Evolutionary conservation across 2,797 vertebrate genomes (phyloP).

Genomic region (Takifugu ocellatus): DNA sequence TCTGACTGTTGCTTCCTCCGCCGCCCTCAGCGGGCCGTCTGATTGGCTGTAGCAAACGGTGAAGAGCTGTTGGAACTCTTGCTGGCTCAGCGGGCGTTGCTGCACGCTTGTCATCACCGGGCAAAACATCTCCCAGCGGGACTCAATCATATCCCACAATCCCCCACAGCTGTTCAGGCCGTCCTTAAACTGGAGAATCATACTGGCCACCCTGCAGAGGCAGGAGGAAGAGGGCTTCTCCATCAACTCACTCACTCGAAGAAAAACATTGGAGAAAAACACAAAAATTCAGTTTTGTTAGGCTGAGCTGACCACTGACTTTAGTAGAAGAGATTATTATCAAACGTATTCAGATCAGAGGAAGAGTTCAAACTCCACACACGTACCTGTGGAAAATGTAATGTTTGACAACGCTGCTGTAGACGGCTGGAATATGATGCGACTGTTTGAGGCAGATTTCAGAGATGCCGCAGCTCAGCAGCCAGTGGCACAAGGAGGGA

Average conservation of each 20-base stretch:
- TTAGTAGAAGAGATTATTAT: too few species aligned
- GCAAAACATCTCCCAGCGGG: slow-evolving; percentile 56
- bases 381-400: slow-evolving; percentile 59
- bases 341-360: too few species aligned
- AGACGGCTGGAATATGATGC: slow-evolving; percentile 54
- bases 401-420: slow-evolving; percentile 55
- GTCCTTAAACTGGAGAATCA: slow-evolving; percentile 68
- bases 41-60: slow-evolving; percentile 48
- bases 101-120: slow-evolving; percentile 57
- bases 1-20: slow-evolving; percentile 52
- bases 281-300: too few species aligned
- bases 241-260: neutral
- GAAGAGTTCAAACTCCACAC: neutral
- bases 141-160: slow-evolving; percentile 62
- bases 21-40: slow-evolving; percentile 32
- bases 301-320: too few species aligned
- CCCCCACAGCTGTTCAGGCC: slow-evolving; percentile 69
- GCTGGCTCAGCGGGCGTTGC: slow-evolving; percentile 32
- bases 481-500: slow-evolving; percentile 59
- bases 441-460: slow-evolving; percentile 44
- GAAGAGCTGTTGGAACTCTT: slow-evolving; percentile 56
- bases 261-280: too few species aligned
- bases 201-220: slow-evolving; percentile 59
- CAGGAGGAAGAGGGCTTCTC: neutral
- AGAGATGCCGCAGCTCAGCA: slow-evolving; percentile 57